Conservation (phyloP, 1,140 invertebrate species). For the Micrasema minimum region DNA sequence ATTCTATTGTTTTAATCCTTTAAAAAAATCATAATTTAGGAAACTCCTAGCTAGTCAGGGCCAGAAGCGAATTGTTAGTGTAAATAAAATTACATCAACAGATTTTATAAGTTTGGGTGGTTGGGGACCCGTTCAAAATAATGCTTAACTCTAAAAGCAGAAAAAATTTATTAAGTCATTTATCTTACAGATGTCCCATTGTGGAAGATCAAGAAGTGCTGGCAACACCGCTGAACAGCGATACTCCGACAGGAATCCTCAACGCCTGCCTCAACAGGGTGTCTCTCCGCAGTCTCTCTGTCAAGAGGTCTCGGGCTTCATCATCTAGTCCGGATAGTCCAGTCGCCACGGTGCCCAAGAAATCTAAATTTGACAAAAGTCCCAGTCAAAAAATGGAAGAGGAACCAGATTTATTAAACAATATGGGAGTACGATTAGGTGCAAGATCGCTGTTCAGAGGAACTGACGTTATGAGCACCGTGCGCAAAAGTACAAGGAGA, state of each 20-base stretch:
- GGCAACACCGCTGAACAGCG: slow-evolving; percentile 41
- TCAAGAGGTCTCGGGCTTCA: slow-evolving; percentile 34
- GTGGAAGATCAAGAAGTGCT: slow-evolving; percentile 32
- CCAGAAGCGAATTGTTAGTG: too few species aligned
- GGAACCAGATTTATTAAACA: background rate
- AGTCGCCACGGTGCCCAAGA: slow-evolving; percentile 48
- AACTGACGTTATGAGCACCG: background rate
- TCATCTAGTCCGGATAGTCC: slow-evolving; percentile 44
- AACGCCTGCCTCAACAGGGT: slow-evolving; percentile 32
- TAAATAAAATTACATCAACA: too few species aligned
- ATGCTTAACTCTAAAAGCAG: too few species aligned
- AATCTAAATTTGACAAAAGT: slow-evolving; percentile 27
- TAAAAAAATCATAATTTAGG: too few species aligned
- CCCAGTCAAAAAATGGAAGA: slow-evolving; percentile 52
- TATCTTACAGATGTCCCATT: slow-evolving; percentile 1
- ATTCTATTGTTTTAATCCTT: too few species aligned
- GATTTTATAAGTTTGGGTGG: too few species aligned
- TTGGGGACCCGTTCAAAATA: too few species aligned
- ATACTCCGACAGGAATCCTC: slow-evolving; percentile 31
- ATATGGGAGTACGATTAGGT: background rate
- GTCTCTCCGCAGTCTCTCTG: slow-evolving; percentile 20
- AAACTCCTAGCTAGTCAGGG: too few species aligned
- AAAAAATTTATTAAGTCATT: too few species aligned
- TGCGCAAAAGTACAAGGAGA: slow-evolving; percentile 9
- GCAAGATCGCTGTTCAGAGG: background rate